A percentile compares a stretch with the other conserved stretches of the same genome.
phyloP scores from a whole-genome alignment of 1,140 invertebrate genomes.

The Rhagoletis zephyria region DNA sequence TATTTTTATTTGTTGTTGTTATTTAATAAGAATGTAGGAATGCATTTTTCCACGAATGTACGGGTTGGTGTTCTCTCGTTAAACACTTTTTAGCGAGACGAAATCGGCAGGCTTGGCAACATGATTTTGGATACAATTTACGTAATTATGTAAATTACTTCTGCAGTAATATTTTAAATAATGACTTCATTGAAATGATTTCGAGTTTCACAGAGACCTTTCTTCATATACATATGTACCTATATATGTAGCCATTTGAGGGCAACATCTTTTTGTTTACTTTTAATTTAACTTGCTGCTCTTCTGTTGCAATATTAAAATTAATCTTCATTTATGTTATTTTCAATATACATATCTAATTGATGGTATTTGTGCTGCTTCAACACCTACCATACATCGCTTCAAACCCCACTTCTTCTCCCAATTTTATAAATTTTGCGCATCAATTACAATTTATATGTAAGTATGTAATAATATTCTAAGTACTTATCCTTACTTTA shows the following conservation, averaged over 20 bases:
- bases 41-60: not conserved
- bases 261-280: too few species aligned
- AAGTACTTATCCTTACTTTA: slow-evolving; percentile 42
- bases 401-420: not conserved
- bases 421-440: slow-evolving; percentile 17
- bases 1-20: not conserved
- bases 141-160: too few species aligned
- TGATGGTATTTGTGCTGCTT: not conserved
- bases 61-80: not conserved
- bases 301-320: too few species aligned
- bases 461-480: slow-evolving; percentile 36
- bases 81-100: not conserved
- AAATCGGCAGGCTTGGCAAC: not conserved
- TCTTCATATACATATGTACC: too few species aligned
- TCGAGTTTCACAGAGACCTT: not conserved
- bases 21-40: slow-evolving; percentile 24
- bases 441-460: slow-evolving; percentile 41
- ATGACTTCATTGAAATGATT: too few species aligned
- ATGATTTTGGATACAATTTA: too few species aligned
- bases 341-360: not conserved
- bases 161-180: too few species aligned
- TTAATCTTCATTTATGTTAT: not conserved
- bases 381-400: not conserved
- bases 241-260: too few species aligned
- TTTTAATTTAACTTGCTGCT: too few species aligned